Percentiles rank a stretch among this genome's conserved stretches.
Evolutionary conservation across 1,140 invertebrate genomes (phyloP).

Genomic region (Phortica variegata): DNA sequence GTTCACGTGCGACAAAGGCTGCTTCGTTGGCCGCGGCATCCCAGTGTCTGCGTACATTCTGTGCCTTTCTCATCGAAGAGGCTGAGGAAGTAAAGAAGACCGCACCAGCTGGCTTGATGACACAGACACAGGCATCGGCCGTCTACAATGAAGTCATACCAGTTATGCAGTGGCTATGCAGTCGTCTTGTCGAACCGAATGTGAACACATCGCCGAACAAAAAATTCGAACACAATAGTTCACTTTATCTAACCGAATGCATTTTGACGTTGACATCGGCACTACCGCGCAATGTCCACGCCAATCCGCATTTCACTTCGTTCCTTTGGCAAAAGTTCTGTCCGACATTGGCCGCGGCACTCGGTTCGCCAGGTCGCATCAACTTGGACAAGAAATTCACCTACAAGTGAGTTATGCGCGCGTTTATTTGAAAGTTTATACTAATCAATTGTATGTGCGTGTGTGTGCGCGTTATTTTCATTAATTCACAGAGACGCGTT

Average conservation of each 20-base stretch:
- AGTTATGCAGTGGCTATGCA: slow-evolving; percentile 85
- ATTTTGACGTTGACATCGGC: slow-evolving; percentile 81
- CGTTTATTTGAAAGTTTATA: no score
- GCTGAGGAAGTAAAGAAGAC: slow-evolving; percentile 56
- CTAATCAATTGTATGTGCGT: background rate
- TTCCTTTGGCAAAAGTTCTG: slow-evolving; percentile 91
- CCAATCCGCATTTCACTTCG: slow-evolving; percentile 79
- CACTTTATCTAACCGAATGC: slow-evolving; percentile 81
- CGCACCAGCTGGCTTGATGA: slow-evolving; percentile 52
- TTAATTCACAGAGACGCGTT: slow-evolving; percentile 52
- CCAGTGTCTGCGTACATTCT: slow-evolving; percentile 79
- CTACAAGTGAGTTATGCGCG: slow-evolving; percentile 51
- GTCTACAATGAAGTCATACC: slow-evolving; percentile 88
- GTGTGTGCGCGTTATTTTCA: background rate
- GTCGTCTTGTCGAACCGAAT: slow-evolving; percentile 74
- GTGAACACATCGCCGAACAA: slow-evolving; percentile 58
- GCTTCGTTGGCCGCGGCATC: slow-evolving; percentile 81
- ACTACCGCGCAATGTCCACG: slow-evolving; percentile 76
- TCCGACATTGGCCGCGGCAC: slow-evolving; percentile 80
- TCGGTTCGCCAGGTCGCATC: slow-evolving; percentile 71
- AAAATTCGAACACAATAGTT: slow-evolving; percentile 65
- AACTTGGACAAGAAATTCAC: slow-evolving; percentile 57
- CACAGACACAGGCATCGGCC: slow-evolving; percentile 67
- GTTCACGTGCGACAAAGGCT: slow-evolving; percentile 74
- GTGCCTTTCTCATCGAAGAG: slow-evolving; percentile 66